These are phyloP conservation scores for Cydia fagiglandana DNA, from an alignment of 1,140 invertebrate species.

Conservation along the genomic window DNA sequence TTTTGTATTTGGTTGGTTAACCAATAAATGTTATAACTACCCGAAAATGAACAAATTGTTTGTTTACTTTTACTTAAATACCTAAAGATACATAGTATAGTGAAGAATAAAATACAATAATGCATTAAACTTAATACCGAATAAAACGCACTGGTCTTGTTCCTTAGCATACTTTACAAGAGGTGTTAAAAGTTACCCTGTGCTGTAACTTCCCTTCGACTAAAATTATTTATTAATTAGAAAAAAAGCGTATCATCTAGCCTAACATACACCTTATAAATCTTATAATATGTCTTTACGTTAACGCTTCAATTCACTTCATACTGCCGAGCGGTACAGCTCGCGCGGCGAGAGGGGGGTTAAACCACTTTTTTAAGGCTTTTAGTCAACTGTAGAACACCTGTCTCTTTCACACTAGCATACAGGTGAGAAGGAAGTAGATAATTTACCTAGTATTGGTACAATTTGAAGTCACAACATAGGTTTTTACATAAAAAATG, in stretches of 20 bases:
- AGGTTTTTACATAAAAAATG: no score
- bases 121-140: conserved; percentile 4
- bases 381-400: not conserved
- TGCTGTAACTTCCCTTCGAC: conserved; percentile 43
- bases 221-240: conserved; percentile 36
- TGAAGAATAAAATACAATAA: conserved; percentile 1
- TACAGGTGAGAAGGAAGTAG: no score
- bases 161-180: conserved; percentile 35
- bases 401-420: no score
- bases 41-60: no score
- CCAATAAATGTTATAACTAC: no score
- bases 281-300: conserved; percentile 40
- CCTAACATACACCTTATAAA: conserved; percentile 49
- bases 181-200: conserved; percentile 44
- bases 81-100: not conserved
- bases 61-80: no score
- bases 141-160: conserved; percentile 37
- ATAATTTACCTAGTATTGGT: no score
- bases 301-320: conserved; percentile 40
- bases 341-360: not conserved
- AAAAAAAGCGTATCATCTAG: conserved; percentile 48
- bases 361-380: not conserved
- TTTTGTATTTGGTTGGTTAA: no score
- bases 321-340: conserved; percentile 27
- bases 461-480: no score